These are phyloP conservation scores for Gila robusta DNA, from an alignment of 2,797 vertebrate genomes.

Conservation along the genomic window DNA sequence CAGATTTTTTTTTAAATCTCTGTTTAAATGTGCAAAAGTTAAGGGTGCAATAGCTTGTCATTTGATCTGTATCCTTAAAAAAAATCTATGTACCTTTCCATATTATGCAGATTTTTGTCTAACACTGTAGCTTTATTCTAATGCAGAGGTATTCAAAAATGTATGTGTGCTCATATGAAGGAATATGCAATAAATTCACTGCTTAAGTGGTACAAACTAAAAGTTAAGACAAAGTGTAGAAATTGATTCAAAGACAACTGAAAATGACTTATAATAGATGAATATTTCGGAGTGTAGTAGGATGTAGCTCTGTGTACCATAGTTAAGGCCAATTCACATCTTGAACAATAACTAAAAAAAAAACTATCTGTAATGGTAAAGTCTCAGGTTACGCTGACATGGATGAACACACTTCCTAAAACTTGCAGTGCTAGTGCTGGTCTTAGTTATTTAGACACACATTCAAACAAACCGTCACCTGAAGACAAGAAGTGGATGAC, in stretches of 20 bases:
- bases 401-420: no score
- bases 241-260: not conserved
- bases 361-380: no score
- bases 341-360: not conserved
- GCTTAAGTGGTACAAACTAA: not conserved
- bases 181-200: not conserved
- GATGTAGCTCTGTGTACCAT: not conserved
- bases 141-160: not conserved
- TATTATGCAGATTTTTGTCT: not conserved
- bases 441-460: no score
- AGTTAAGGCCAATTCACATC: not conserved
- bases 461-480: no score
- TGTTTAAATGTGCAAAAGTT: not conserved
- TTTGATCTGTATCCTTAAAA: not conserved
- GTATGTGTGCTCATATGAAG: not conserved
- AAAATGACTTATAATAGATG: not conserved
- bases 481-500: no score
- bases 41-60: not conserved
- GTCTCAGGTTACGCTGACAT: no score
- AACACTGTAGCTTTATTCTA: not conserved
- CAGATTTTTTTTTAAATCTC: not conserved
- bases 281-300: not conserved
- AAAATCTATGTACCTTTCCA: not conserved
- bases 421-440: no score
- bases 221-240: not conserved